Evolutionary conservation across 2,888 invertebrate genomes (phyloP).

Genomic region (Ganaspis brasiliensis): DNA sequence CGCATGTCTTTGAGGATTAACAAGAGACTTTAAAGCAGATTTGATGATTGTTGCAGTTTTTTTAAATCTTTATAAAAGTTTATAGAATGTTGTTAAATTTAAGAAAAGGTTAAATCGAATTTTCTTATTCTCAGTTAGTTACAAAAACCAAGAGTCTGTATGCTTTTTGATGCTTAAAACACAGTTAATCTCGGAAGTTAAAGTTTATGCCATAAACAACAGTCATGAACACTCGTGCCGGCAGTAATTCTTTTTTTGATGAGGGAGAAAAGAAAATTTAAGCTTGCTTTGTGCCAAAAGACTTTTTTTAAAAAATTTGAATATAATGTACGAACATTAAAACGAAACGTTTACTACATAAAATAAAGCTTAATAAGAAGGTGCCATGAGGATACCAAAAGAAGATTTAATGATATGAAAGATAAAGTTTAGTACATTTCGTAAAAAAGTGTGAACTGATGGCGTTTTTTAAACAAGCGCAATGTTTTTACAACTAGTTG

Average conservation of each 20-base stretch:
- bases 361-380: too few species aligned
- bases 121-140: constrained; percentile 3
- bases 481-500: too few species aligned
- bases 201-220: constrained; percentile 19
- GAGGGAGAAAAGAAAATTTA: neutral
- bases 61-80: neutral
- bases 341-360: too few species aligned
- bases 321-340: neutral
- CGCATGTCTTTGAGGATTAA: too few species aligned
- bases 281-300: neutral
- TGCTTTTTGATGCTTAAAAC: neutral
- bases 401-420: too few species aligned
- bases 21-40: too few species aligned
- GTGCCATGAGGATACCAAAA: too few species aligned
- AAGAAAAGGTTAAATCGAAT: neutral
- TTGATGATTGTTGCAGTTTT: too few species aligned
- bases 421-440: too few species aligned
- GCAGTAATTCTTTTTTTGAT: neutral
- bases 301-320: neutral
- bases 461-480: too few species aligned
- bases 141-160: neutral
- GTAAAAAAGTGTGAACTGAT: too few species aligned
- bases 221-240: constrained; percentile 6
- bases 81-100: constrained; percentile 6
- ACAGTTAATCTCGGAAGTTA: neutral